These are phyloP conservation scores for Glaucomys volans DNA, from an alignment of 2,113 vertebrate species.

Conservation along the genomic window DNA sequence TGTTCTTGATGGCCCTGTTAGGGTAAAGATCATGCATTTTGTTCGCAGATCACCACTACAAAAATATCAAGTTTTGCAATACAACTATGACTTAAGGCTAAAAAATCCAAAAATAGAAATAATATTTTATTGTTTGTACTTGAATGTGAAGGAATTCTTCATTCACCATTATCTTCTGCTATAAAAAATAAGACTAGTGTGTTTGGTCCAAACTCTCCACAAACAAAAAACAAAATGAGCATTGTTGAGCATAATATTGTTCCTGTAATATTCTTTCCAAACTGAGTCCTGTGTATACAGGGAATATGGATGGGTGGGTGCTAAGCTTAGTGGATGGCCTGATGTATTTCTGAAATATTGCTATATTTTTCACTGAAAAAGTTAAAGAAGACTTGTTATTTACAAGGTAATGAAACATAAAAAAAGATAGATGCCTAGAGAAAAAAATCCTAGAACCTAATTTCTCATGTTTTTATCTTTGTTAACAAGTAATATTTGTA, in stretches of 20 bases:
- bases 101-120: conserved; percentile 19
- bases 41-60: not conserved
- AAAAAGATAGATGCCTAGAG: not conserved
- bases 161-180: conserved; percentile 2
- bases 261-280: not conserved
- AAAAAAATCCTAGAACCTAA: conserved; percentile 2
- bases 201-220: conserved; percentile 12
- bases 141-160: conserved; percentile 56
- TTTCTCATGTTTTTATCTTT: conserved; percentile 22
- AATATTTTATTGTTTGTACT: not conserved
- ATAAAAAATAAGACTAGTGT: conserved; percentile 47
- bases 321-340: conserved; percentile 29
- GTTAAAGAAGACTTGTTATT: conserved; percentile 48
- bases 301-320: conserved; percentile 9
- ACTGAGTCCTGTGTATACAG: not conserved
- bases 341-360: conserved; percentile 50
- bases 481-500: not conserved
- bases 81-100: conserved; percentile 23
- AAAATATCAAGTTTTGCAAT: conserved; percentile 56
- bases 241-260: conserved; percentile 1
- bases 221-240: conserved; percentile 19
- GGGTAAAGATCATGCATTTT: conserved; percentile 52
- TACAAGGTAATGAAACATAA: conserved; percentile 40
- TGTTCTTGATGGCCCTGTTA: conserved; percentile 71
- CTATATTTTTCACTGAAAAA: conserved; percentile 12